These are phyloP conservation scores for Aporophyla nigra DNA, from an alignment of 2,888 invertebrate genomes.

Conservation along the genomic window DNA sequence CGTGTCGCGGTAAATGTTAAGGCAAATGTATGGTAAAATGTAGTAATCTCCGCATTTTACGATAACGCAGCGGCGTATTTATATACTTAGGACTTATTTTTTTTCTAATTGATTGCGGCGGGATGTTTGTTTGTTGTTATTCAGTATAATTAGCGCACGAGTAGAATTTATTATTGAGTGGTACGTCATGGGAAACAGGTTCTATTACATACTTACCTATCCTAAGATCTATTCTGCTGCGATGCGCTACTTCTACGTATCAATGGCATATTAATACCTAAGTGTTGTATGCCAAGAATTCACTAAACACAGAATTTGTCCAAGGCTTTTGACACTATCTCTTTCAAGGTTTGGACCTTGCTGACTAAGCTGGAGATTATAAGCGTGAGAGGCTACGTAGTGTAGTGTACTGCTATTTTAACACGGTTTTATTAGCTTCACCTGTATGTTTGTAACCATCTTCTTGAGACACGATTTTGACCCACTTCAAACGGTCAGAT, in stretches of 20 bases:
- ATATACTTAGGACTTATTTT: slow-evolving; percentile 24
- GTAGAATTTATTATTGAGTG: slow-evolving; percentile 23
- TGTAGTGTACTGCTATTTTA: not conserved
- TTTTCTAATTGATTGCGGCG: slow-evolving; percentile 11
- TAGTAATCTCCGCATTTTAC: slow-evolving; percentile 40
- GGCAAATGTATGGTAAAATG: slow-evolving; percentile 46
- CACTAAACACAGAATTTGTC: not conserved
- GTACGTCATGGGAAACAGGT: not conserved
- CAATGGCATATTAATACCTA: not conserved
- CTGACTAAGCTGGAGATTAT: not conserved
- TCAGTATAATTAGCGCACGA: slow-evolving; percentile 38
- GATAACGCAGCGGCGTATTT: slow-evolving; percentile 15
- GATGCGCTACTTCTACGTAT: not conserved
- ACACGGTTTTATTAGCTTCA: no score
- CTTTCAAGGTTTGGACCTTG: not conserved
- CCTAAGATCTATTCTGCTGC: slow-evolving; percentile 3
- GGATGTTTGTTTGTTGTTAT: slow-evolving; percentile 44
- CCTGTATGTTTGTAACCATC: no score
- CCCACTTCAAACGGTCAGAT: no score
- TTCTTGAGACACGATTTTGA: no score
- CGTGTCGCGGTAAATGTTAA: slow-evolving; percentile 47
- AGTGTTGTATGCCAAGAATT: not conserved
- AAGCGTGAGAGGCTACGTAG: not conserved
- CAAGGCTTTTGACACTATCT: not conserved
- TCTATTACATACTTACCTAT: slow-evolving; percentile 29